Percentiles rank a stretch among this genome's conserved stretches.
phyloP scores from a whole-genome alignment of 2,113 vertebrate species.

The Tychaedon coryphoeus region DNA sequence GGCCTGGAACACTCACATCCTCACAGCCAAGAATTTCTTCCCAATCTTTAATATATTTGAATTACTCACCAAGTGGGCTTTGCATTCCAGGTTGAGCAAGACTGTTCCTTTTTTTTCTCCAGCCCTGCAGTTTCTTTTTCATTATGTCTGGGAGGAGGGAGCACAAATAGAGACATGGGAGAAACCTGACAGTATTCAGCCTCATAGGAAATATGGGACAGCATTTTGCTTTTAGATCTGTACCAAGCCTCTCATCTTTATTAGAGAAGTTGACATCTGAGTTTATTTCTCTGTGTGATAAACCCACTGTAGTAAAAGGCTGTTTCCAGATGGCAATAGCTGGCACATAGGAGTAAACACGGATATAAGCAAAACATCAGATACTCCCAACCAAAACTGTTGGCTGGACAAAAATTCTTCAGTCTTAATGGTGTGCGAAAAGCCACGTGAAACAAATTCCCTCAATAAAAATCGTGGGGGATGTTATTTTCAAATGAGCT shows the following conservation, averaged over 20 bases:
- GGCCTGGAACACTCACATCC: accelerated
- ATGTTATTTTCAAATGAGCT: not conserved
- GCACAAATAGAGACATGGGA: not conserved
- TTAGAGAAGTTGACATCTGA: constrained; percentile 9
- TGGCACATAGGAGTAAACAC: not conserved
- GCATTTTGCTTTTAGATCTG: not conserved
- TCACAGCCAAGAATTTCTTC: not conserved
- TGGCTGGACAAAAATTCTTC: not conserved
- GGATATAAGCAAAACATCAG: not conserved
- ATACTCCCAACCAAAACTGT: not conserved
- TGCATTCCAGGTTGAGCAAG: not conserved
- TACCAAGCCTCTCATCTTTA: not conserved
- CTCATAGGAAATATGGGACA: not conserved
- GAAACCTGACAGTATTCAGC: not conserved
- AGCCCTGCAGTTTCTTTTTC: not conserved
- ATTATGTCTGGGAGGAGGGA: not conserved
- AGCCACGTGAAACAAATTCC: accelerated
- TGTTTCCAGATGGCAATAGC: not conserved
- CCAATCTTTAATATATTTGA: not conserved
- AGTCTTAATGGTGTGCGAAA: not conserved
- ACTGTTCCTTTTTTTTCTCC: not conserved
- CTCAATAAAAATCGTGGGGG: not conserved
- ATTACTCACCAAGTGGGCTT: not conserved
- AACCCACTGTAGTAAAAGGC: not conserved
- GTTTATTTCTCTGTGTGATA: not conserved